Conservation (phyloP, 2,888 invertebrate genomes). For the Caradrina kadenii region DNA sequence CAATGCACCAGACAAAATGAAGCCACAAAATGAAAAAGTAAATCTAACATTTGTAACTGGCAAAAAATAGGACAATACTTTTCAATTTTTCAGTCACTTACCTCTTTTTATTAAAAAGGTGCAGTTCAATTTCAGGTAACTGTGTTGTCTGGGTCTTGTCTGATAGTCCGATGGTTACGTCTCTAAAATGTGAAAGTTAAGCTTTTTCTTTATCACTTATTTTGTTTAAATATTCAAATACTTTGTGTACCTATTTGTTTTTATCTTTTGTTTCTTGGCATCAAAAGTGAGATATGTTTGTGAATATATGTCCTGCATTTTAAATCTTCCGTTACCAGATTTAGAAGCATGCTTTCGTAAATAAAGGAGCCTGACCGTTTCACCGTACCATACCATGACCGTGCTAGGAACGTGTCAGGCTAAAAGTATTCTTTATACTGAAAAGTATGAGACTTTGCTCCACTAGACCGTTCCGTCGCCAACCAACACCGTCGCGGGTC, state of each 20-base stretch:
- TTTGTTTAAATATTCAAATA: conserved; percentile 28
- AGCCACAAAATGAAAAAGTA: conserved; percentile 23
- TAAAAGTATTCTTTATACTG: too few species aligned
- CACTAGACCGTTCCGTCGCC: too few species aligned
- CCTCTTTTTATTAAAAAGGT: conserved; percentile 19
- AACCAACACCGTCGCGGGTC: too few species aligned
- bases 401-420: too few species aligned
- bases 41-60: background rate
- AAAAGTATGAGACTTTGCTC: too few species aligned
- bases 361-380: background rate
- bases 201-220: conserved; percentile 6
- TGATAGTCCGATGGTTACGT: conserved; percentile 17
- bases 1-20: conserved; percentile 58
- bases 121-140: conserved; percentile 41
- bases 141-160: conserved; percentile 32
- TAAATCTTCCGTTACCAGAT: background rate
- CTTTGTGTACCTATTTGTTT: background rate
- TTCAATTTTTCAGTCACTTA: conserved; percentile 27
- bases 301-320: background rate
- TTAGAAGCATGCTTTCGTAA: background rate
- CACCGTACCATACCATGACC: too few species aligned
- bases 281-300: background rate
- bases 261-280: background rate
- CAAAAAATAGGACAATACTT: conserved; percentile 46
- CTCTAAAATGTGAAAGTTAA: conserved; percentile 44